A percentile compares a stretch with the other conserved stretches of the same genome.
Conservation (phyloP, 2,888 invertebrate species). For the Dastarcus helophoroides region DNA sequence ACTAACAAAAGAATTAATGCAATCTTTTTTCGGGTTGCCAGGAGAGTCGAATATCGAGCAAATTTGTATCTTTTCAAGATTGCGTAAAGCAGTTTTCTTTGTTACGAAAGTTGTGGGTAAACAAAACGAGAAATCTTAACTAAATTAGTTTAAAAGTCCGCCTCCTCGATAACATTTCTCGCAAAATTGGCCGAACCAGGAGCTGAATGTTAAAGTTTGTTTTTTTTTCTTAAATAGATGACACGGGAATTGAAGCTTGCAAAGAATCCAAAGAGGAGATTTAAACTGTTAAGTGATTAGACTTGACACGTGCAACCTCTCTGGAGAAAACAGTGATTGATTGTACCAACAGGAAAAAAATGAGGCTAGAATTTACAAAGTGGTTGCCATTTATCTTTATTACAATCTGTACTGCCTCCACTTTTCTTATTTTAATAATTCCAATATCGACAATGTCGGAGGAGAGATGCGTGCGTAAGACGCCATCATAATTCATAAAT, state of each 20-base stretch:
- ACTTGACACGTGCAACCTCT: slow-evolving; percentile 25
- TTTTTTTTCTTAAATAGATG: neutral
- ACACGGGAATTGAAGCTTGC: slow-evolving; percentile 2
- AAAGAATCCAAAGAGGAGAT: slow-evolving; percentile 8
- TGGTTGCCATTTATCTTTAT: slow-evolving; percentile 26
- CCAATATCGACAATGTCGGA: too few species aligned
- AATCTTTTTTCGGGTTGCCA: too few species aligned
- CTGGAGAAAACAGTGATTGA: slow-evolving; percentile 27
- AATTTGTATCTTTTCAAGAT: too few species aligned
- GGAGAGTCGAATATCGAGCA: too few species aligned
- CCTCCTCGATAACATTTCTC: slow-evolving; percentile 4
- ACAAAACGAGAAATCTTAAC: too few species aligned
- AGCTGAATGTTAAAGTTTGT: slow-evolving; percentile 7
- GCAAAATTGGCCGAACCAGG: slow-evolving; percentile 1
- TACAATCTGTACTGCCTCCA: too few species aligned
- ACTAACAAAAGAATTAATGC: too few species aligned
- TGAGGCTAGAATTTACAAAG: slow-evolving; percentile 24
- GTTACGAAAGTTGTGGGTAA: too few species aligned
- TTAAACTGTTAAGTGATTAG: slow-evolving; percentile 28
- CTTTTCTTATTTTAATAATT: too few species aligned
- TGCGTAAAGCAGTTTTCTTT: too few species aligned
- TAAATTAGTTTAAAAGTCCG: slow-evolving; percentile 9
- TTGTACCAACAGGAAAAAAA: slow-evolving; percentile 25
- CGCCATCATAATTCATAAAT: too few species aligned
- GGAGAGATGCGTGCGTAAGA: too few species aligned